Conservation (phyloP, 1,140 invertebrate genomes). For the Lasioglossum albipes region DNA sequence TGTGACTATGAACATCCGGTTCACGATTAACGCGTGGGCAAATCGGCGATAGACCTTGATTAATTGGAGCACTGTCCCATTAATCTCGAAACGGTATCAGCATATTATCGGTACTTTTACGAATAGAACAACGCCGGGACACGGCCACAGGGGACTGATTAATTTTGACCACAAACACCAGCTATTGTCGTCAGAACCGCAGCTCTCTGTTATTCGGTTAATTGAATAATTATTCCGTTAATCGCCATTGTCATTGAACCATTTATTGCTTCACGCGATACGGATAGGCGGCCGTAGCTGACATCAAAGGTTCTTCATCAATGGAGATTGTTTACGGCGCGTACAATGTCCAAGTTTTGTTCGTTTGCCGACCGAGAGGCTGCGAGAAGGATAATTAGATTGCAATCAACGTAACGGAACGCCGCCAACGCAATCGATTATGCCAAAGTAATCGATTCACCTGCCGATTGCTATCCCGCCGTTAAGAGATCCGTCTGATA, state of each 20-base stretch:
- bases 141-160: slow-evolving; percentile 19
- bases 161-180: slow-evolving; percentile 20
- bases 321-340: slow-evolving; percentile 9
- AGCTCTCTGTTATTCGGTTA: slow-evolving; percentile 32
- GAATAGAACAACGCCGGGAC: not conserved
- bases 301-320: slow-evolving; percentile 31
- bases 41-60: no score
- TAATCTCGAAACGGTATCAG: not conserved
- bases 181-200: slow-evolving; percentile 15
- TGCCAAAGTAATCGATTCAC: not conserved
- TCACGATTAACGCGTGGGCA: no score
- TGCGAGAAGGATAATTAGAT: not conserved
- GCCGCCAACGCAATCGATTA: not conserved
- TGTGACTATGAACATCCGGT: no score
- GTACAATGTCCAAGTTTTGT: not conserved
- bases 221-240: slow-evolving; percentile 51
- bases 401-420: not conserved
- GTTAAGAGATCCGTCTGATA: no score
- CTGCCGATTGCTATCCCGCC: not conserved
- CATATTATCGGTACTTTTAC: not conserved
- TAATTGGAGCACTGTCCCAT: no score
- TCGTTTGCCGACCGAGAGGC: not conserved
- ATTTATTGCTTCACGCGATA: slow-evolving; percentile 24
- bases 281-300: not conserved
- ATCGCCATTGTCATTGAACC: slow-evolving; percentile 38